Base-by-base conservation (phyloP, 1,140 invertebrate genomes). In the Oppia nitens region DNA sequence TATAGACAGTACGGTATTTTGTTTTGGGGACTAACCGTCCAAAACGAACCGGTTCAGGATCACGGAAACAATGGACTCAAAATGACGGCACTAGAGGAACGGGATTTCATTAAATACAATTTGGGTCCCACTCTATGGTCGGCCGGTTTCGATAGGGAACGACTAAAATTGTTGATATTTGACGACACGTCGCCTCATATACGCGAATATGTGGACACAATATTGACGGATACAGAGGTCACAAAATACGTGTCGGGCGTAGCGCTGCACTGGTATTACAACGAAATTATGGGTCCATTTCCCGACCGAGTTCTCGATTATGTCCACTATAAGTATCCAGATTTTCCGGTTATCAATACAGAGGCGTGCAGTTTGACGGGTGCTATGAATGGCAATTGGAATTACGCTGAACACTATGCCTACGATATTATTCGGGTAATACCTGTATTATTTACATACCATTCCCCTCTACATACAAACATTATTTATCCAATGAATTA, bases 201-300 rank as follows among this genome's bases (percentile, higher is more conserved):
- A 17, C 78, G 81, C 0, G 72, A 71, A 64, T 85, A 78, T 78
- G 74, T 79, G 9, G 71, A 81, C 55, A 26, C 57, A 53, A 54
- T 63, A 20, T 64, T 75, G 1, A 62, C 67, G 14, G 73, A 81
- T 54, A 68, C 71, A 1, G 66, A 73, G 48, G 76, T 79, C 0
- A 66, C 76, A 26, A 67, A 81, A n/a, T 90, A 84, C 68, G 73
- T 88, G n/a, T 78, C 82, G 67, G 87, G 86, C n/a, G 73, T 89
- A 2, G 86, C 75, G 0, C 75, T 89, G 1, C 88, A 92, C 69
- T 92, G 83, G 82, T 92, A 81, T 64, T 26, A 67, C 48, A 82
- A 89, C 14, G 2, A 12, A 17, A 47, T 47, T n/a, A 56, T 25
- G 2, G 71, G 78, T 0, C 63, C 77, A 0, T 54, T n/a, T n/a